These are phyloP conservation scores for Vimba vimba DNA, from an alignment of 2,113 vertebrate species.

Conservation along the genomic window DNA sequence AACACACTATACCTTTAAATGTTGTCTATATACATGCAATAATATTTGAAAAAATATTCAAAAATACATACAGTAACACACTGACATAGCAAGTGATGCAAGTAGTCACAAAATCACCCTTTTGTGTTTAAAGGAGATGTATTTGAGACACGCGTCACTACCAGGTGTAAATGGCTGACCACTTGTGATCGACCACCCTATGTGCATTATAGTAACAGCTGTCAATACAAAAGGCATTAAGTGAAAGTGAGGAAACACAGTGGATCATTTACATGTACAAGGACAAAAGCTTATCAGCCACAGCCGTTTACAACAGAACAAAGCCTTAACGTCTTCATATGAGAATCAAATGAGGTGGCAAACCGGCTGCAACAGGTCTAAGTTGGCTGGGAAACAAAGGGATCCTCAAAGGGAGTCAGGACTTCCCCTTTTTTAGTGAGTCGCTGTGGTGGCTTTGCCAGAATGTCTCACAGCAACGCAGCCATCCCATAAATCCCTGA, in stretches of 20 bases:
- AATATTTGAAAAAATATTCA: too few species aligned
- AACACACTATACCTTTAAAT: too few species aligned
- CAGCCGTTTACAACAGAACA: background rate
- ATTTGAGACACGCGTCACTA: background rate
- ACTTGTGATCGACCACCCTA: background rate
- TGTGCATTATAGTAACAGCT: background rate
- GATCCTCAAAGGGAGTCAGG: conserved; percentile 21
- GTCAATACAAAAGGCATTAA: background rate
- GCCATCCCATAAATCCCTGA: conserved; percentile 11
- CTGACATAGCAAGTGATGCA: too few species aligned
- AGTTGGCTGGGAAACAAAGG: conserved; percentile 39
- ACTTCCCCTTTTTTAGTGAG: conserved; percentile 29
- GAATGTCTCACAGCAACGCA: conserved; percentile 37
- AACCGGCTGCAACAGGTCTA: conserved; percentile 53
- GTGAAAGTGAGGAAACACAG: background rate
- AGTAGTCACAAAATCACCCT: too few species aligned
- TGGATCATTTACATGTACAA: background rate
- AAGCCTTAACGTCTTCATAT: conserved; percentile 36
- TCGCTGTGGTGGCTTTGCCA: conserved; percentile 11
- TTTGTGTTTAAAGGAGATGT: background rate
- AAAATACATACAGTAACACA: too few species aligned
- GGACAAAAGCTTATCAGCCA: background rate
- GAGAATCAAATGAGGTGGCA: conserved; percentile 34
- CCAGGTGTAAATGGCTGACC: background rate
- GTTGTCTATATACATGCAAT: too few species aligned